Conservation (phyloP, 2,888 invertebrate species). For the Chelonus formosanus region DNA sequence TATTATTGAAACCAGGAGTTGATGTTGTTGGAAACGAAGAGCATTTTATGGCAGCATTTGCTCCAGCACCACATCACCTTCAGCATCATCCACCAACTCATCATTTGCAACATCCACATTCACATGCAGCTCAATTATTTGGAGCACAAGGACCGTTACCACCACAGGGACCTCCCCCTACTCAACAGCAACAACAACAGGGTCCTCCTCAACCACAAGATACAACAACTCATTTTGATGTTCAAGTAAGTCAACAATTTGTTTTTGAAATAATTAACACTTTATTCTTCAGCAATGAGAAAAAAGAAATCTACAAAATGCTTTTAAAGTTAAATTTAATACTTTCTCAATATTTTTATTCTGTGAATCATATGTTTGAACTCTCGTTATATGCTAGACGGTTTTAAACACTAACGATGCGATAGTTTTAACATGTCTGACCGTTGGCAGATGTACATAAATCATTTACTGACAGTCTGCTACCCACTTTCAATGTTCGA, state of each 20-base stretch:
- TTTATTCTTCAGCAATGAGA: too few relatives aligned
- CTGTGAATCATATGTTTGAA: constrained; percentile 18
- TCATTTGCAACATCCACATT: constrained; percentile 67
- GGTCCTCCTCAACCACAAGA: constrained; percentile 61
- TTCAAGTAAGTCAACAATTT: constrained; percentile 53
- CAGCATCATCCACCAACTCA: constrained; percentile 66
- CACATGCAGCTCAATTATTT: constrained; percentile 66
- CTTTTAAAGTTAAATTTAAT: too few relatives aligned
- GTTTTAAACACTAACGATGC: constrained; percentile 30
- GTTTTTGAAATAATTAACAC: too few relatives aligned
- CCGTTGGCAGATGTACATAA: constrained; percentile 44
- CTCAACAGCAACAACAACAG: constrained; percentile 61
- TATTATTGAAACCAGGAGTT: constrained; percentile 67
- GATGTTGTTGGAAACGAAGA: constrained; percentile 63
- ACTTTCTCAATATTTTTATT: constrained; percentile 10
- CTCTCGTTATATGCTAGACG: constrained; percentile 32
- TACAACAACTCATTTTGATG: constrained; percentile 61
- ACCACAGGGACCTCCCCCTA: constrained; percentile 60
- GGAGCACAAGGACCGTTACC: constrained; percentile 61
- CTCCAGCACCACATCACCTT: constrained; percentile 67
- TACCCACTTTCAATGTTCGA: constrained; percentile 42
- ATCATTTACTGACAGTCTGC: constrained; percentile 48
- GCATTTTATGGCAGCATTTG: constrained; percentile 64
- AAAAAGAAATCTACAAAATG: too few relatives aligned
- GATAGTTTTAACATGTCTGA: constrained; percentile 24